phyloP scores from a whole-genome alignment of 2,797 vertebrate genomes.

The Rousettus madagascariensis region DNA sequence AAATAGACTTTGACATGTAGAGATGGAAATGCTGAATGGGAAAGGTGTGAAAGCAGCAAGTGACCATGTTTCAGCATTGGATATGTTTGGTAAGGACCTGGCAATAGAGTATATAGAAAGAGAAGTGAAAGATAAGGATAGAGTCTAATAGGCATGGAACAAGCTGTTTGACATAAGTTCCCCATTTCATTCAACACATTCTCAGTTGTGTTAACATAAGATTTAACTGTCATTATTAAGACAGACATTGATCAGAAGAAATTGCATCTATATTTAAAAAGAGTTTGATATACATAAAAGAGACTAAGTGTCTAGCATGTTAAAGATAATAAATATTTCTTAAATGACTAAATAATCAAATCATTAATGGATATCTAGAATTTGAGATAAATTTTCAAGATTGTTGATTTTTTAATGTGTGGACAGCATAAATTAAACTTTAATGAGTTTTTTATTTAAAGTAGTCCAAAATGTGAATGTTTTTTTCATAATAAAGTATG shows the following conservation, averaged over 20 bases:
- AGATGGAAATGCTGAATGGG: neutral
- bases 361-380: conserved; percentile 15
- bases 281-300: neutral
- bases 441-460: conserved; percentile 61
- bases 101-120: neutral
- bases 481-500: neutral
- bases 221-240: neutral
- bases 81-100: neutral
- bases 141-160: neutral
- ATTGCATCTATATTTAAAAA: neutral
- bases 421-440: conserved; percentile 49
- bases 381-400: conserved; percentile 41
- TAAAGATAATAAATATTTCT: conserved; percentile 21
- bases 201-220: neutral
- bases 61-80: neutral
- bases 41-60: neutral
- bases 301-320: neutral
- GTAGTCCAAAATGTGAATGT: conserved; percentile 28
- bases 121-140: neutral
- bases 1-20: neutral
- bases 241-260: conserved; percentile 9
- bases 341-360: conserved; percentile 18
- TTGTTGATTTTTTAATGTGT: neutral
- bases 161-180: neutral
- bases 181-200: neutral